Conservation (phyloP, 2,888 invertebrate genomes). For the Proisotoma minuta region DNA sequence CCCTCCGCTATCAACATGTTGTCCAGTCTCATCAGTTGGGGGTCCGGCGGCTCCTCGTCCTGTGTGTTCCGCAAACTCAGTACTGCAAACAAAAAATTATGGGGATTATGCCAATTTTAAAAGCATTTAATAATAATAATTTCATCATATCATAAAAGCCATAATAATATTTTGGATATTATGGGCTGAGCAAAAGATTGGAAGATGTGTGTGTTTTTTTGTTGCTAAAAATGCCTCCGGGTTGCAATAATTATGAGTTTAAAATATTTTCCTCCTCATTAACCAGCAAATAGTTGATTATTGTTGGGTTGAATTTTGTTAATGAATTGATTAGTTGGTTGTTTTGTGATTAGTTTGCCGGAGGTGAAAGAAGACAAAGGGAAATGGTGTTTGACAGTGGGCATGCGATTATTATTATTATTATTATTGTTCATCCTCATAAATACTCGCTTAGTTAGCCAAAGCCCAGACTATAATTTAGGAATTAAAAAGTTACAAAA, state of each 20-base stretch:
- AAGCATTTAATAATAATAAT: too few relatives aligned
- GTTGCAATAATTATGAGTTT: neutral
- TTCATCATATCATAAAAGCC: too few relatives aligned
- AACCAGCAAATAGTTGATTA: neutral
- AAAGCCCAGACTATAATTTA: neutral
- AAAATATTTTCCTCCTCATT: neutral
- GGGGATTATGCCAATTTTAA: neutral
- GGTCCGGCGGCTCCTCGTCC: conserved; percentile 97
- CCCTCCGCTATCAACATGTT: conserved; percentile 95
- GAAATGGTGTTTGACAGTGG: conserved; percentile 4
- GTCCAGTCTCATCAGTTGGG: conserved; percentile 95
- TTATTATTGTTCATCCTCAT: neutral
- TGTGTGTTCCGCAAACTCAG: conserved; percentile 92
- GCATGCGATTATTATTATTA: neutral
- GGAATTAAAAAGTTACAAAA: neutral
- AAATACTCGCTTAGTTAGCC: conserved; percentile 2
- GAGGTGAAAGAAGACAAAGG: neutral
- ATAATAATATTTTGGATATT: too few relatives aligned
- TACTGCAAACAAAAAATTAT: conserved; percentile 57
- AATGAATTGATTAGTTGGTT: conserved; percentile 5
- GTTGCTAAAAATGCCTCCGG: too few relatives aligned
- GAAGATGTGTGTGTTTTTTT: too few relatives aligned
- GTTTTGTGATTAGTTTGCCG: neutral
- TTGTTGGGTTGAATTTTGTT: conserved; percentile 2
- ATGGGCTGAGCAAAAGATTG: too few relatives aligned